Conservation (phyloP, 2,888 invertebrate genomes). For the Cyclophora punctaria region DNA sequence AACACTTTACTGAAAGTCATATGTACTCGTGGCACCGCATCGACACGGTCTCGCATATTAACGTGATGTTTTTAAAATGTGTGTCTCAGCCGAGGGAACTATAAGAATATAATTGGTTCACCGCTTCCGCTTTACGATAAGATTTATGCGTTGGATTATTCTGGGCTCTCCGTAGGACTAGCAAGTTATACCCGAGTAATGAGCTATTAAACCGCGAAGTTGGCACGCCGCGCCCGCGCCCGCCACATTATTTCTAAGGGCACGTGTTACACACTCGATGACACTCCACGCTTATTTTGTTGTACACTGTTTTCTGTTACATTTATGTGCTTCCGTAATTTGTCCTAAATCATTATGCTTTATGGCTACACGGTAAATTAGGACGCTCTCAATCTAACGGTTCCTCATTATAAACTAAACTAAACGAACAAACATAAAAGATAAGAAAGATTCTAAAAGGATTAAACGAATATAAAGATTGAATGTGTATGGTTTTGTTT, state of each 20-base stretch:
- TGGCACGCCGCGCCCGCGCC: slow-evolving; percentile 39
- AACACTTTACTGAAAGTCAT: slow-evolving; percentile 2
- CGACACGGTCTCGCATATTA: too few relatives aligned
- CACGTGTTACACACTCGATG: slow-evolving; percentile 33
- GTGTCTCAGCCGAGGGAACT: slow-evolving; percentile 28
- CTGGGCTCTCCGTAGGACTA: slow-evolving; percentile 37
- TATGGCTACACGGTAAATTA: not conserved
- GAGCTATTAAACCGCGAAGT: slow-evolving; percentile 52
- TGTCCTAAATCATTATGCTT: not conserved
- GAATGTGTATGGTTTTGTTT: not conserved
- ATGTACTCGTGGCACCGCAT: slow-evolving; percentile 5
- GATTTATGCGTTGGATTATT: slow-evolving; percentile 48
- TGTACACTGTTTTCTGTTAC: slow-evolving; percentile 9
- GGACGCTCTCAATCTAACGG: too few relatives aligned
- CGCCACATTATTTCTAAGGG: slow-evolving; percentile 43
- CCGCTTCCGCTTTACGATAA: slow-evolving; percentile 37
- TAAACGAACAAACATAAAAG: too few relatives aligned
- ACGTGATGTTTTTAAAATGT: slow-evolving; percentile 9
- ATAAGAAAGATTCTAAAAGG: not conserved
- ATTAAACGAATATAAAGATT: not conserved
- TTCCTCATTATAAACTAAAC: too few relatives aligned
- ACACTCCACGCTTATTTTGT: slow-evolving; percentile 22
- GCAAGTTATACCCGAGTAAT: slow-evolving; percentile 46
- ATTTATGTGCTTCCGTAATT: not conserved
- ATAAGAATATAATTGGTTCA: slow-evolving; percentile 30